phyloP scores from a whole-genome alignment of 37 sponge, comb jelly and placozoan genomes.

The Dysidea cf. avara region DNA sequence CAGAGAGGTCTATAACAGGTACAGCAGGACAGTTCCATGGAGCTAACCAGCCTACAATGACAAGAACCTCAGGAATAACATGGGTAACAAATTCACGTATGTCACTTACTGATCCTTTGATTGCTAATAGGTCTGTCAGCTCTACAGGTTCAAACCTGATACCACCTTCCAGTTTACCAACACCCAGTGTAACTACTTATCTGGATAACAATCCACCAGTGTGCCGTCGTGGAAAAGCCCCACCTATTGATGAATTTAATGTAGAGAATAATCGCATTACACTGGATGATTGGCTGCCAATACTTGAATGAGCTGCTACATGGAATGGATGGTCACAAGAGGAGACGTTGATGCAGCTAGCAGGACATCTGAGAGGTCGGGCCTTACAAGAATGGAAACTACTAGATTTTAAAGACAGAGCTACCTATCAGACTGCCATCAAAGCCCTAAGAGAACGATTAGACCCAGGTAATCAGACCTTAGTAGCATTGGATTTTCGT shows the following conservation, averaged over 20 bases:
- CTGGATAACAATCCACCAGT: too few relatives aligned
- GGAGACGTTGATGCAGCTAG: conserved; percentile 23
- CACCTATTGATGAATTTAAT: conserved; percentile 4
- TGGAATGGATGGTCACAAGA: conserved; percentile 21
- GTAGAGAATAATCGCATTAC: not conserved
- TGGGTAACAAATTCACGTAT: too few relatives aligned
- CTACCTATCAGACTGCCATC: not conserved
- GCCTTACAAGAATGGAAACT: conserved; percentile 14
- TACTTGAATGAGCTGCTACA: not conserved
- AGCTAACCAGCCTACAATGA: too few relatives aligned
- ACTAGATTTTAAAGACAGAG: not conserved
- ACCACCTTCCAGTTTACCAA: too few relatives aligned
- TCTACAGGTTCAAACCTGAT: too few relatives aligned
- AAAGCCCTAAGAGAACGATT: conserved; percentile 1
- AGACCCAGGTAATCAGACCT: conserved; percentile 2
- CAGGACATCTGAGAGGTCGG: conserved; percentile 10
- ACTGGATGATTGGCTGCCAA: conserved; percentile 3
- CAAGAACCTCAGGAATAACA: too few relatives aligned
- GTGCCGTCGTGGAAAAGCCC: too few relatives aligned
- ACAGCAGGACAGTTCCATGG: too few relatives aligned
- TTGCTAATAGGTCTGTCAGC: too few relatives aligned
- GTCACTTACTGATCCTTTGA: too few relatives aligned
- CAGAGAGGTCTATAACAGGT: too few relatives aligned
- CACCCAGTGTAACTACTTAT: too few relatives aligned
- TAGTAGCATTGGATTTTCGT: conserved; percentile 15